phyloP scores from a whole-genome alignment of 2,113 vertebrate genomes.

The Archocentrus centrarchus region DNA sequence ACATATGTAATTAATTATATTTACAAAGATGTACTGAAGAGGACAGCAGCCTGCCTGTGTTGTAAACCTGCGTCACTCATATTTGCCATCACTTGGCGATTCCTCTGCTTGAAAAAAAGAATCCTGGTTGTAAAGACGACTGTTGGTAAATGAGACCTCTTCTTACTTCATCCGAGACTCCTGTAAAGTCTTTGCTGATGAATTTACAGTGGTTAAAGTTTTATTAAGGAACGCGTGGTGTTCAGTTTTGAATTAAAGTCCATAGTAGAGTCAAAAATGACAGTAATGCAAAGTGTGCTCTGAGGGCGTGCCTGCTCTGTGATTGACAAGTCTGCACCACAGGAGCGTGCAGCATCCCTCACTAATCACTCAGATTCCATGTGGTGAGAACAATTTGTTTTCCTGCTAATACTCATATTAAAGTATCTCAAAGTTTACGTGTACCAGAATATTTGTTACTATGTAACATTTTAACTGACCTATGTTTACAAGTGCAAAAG shows the following conservation, averaged over 20 bases:
- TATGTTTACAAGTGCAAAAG: no score
- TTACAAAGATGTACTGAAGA: neutral
- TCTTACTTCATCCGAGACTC: neutral
- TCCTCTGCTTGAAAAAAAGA: rapidly evolving
- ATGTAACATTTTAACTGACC: neutral
- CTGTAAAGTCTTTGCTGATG: neutral
- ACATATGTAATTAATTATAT: neutral
- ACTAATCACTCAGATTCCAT: neutral
- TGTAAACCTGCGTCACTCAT: no score
- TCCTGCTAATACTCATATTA: neutral
- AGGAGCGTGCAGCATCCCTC: no score
- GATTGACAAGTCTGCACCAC: neutral
- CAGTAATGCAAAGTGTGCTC: neutral
- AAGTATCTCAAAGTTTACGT: neutral
- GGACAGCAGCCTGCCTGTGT: neutral
- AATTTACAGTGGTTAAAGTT: neutral
- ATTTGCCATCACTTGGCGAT: rapidly evolving
- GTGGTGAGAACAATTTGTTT: neutral
- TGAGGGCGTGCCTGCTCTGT: neutral
- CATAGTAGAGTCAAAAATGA: neutral
- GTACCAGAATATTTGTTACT: rapidly evolving
- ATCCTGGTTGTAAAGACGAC: neutral
- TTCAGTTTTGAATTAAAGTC: rapidly evolving
- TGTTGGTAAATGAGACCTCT: neutral
- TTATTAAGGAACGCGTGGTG: neutral